Evolutionary conservation across 2,888 invertebrate genomes (phyloP).

Genomic region (Rhagonycha fulva): DNA sequence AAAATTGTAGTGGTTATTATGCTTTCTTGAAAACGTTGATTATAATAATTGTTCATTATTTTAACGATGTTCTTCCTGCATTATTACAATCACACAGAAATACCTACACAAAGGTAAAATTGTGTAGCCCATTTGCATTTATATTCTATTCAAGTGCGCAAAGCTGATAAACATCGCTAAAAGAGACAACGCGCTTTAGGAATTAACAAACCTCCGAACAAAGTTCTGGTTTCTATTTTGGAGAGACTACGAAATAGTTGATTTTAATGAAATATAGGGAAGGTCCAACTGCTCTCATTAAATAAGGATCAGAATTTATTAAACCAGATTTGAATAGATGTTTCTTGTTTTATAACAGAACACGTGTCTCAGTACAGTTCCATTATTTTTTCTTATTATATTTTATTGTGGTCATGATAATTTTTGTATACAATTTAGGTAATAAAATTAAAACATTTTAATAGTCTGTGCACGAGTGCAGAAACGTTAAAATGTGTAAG

Average conservation of each 20-base stretch:
- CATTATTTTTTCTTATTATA: constrained; percentile 41
- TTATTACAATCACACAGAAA: constrained; percentile 50
- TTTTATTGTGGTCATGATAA: constrained; percentile 34
- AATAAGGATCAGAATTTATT: constrained; percentile 33
- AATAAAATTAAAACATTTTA: background rate
- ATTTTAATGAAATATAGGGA: background rate
- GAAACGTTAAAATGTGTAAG: background rate
- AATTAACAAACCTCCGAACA: constrained; percentile 49
- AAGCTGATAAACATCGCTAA: constrained; percentile 53
- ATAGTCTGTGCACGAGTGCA: background rate
- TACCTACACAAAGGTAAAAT: constrained; percentile 54
- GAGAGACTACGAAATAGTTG: constrained; percentile 10
- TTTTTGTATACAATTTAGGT: constrained; percentile 14
- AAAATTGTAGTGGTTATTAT: background rate
- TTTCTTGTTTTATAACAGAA: constrained; percentile 46
- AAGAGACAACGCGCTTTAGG: constrained; percentile 50
- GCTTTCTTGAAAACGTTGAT: background rate
- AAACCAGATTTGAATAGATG: constrained; percentile 46
- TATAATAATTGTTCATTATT: constrained; percentile 55
- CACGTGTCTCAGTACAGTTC: constrained; percentile 45
- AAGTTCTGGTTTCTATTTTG: constrained; percentile 16
- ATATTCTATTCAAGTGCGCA: constrained; percentile 54
- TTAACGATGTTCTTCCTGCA: constrained; percentile 50
- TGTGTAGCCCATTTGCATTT: constrained; percentile 56
- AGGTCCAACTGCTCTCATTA: constrained; percentile 24